Conservation (phyloP, 2,888 invertebrate genomes). For the Prosopocoilus inquinatus region DNA sequence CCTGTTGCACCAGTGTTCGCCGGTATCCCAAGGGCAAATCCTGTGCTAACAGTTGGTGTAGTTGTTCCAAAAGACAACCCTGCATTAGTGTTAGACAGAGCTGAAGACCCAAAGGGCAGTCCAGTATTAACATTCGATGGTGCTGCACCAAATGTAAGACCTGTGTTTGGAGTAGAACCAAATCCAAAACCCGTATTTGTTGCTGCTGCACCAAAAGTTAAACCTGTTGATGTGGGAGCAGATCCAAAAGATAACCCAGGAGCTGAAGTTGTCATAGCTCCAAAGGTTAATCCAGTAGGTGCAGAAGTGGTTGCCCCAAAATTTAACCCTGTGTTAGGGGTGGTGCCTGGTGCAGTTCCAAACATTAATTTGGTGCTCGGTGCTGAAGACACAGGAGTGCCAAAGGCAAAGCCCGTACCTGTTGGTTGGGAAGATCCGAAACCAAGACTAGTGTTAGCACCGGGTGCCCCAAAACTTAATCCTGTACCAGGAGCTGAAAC, state of each 20-base stretch:
- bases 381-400: slow-evolving; percentile 34
- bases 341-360: slow-evolving; percentile 24
- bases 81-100: slow-evolving; percentile 9
- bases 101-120: slow-evolving; percentile 18
- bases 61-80: slow-evolving; percentile 11
- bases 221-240: slow-evolving; percentile 11
- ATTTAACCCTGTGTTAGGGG: slow-evolving; percentile 32
- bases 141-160: slow-evolving; percentile 5
- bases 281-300: slow-evolving; percentile 17
- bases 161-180: slow-evolving; percentile 18
- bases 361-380: slow-evolving; percentile 32
- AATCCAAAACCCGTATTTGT: slow-evolving; percentile 22
- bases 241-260: slow-evolving; percentile 21
- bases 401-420: slow-evolving; percentile 30
- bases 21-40: slow-evolving; percentile 11
- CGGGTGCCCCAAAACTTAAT: not conserved
- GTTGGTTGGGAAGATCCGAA: slow-evolving; percentile 40
- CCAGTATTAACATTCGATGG: slow-evolving; percentile 17
- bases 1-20: slow-evolving; percentile 13
- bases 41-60: slow-evolving; percentile 18
- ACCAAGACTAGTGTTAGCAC: slow-evolving; percentile 23
- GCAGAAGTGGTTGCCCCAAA: slow-evolving; percentile 38
- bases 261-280: slow-evolving; percentile 13
- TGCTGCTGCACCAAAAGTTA: slow-evolving; percentile 7
- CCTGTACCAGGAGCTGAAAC: slow-evolving; percentile 33